Evolutionary conservation across 2,888 invertebrate species (phyloP).

Genomic region (Thymelicus lineola): DNA sequence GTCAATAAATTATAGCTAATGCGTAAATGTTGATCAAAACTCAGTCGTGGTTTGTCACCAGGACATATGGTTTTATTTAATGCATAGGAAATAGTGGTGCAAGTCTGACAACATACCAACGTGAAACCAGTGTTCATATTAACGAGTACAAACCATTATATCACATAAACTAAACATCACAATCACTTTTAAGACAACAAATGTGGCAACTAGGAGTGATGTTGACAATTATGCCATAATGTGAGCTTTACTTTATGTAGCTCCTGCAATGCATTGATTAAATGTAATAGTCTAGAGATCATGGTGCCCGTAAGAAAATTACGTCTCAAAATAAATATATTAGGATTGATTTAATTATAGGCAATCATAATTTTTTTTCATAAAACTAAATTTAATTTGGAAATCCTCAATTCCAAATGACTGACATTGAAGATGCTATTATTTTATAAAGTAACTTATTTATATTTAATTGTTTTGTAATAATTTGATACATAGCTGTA

Average conservation of each 20-base stretch:
- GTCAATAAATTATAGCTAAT: conserved; percentile 85
- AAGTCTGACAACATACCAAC: conserved; percentile 67
- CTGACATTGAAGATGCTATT: conserved; percentile 39
- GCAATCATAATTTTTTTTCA: conserved; percentile 30
- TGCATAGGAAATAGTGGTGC: conserved; percentile 64
- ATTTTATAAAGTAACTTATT: conserved; percentile 36
- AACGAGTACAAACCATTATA: conserved; percentile 67
- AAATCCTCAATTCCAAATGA: conserved; percentile 36
- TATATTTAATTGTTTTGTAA: conserved; percentile 37
- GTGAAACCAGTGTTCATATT: conserved; percentile 57
- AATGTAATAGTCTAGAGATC: conserved; percentile 32
- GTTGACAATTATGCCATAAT: conserved; percentile 26
- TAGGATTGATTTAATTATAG: conserved; percentile 37
- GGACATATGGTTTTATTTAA: conserved; percentile 57
- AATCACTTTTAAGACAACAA: conserved; percentile 35
- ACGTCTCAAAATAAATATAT: conserved; percentile 33
- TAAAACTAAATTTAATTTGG: conserved; percentile 32
- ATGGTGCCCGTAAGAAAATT: conserved; percentile 36
- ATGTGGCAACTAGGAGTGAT: conserved; percentile 22
- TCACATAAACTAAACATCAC: conserved; percentile 48
- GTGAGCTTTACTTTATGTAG: conserved; percentile 32
- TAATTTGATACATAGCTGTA: conserved; percentile 36
- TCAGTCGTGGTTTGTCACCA: conserved; percentile 79
- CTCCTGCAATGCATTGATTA: conserved; percentile 23
- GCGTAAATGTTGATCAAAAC: conserved; percentile 83